A percentile compares a stretch with the other conserved stretches of the same genome.
Conservation (phyloP, 2,888 invertebrate species). For the Diarsia mendica region DNA sequence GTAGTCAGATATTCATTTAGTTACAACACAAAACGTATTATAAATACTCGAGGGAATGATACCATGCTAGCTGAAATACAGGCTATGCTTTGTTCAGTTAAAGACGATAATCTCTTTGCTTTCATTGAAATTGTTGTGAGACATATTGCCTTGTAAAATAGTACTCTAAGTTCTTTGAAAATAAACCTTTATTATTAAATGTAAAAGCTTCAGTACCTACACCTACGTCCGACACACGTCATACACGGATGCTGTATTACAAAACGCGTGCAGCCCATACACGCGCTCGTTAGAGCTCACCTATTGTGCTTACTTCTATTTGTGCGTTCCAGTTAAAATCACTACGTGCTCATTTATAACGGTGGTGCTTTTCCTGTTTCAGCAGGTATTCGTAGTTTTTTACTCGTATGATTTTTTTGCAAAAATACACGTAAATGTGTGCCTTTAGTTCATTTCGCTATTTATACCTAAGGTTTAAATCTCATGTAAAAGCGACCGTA, state of each 20-base stretch:
- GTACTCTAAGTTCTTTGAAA: no score
- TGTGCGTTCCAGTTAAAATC: constrained; percentile 31
- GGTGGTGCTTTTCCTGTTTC: neutral
- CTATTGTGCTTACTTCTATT: constrained; percentile 31
- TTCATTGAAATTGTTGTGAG: no score
- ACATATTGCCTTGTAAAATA: no score
- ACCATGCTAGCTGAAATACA: no score
- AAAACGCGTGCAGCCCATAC: neutral
- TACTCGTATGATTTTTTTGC: no score
- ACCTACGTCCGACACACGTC: neutral
- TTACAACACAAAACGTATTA: no score
- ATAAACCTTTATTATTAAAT: no score
- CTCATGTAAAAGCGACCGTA: neutral
- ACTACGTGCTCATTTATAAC: neutral
- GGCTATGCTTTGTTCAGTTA: no score
- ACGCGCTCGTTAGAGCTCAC: constrained; percentile 30
- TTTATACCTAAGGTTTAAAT: neutral
- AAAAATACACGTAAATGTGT: neutral
- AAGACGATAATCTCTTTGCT: no score
- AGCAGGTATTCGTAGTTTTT: neutral
- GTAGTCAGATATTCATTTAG: neutral
- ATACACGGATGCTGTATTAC: neutral
- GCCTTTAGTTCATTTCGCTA: neutral
- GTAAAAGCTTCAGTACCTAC: neutral
- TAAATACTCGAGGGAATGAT: no score